Evolutionary conservation across 2,888 invertebrate genomes (phyloP).

Genomic region (Acronicta aceris): DNA sequence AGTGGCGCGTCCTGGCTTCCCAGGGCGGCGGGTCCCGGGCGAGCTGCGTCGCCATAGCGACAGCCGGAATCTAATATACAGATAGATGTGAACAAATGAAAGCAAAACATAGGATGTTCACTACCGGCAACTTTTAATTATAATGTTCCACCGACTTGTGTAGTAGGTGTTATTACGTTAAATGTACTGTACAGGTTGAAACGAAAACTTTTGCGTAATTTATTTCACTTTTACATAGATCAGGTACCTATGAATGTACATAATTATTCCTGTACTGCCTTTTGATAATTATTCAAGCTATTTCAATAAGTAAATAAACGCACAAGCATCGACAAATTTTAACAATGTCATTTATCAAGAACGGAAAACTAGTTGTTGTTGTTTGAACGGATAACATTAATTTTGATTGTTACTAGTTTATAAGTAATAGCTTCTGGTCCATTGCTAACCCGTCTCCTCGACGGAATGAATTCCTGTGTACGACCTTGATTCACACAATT

Average conservation of each 20-base stretch:
- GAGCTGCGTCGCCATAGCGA: slow-evolving; percentile 80
- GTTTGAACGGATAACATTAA: no score
- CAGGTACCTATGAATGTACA: background rate
- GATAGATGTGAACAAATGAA: slow-evolving; percentile 68
- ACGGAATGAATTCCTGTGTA: no score
- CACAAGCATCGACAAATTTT: no score
- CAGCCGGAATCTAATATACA: slow-evolving; percentile 75
- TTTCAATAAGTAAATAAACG: no score
- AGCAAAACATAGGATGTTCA: slow-evolving; percentile 62
- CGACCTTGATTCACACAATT: no score
- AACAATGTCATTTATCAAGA: no score
- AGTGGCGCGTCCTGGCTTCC: slow-evolving; percentile 69
- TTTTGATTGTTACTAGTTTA: no score
- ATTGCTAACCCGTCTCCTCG: no score
- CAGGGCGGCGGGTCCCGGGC: slow-evolving; percentile 73
- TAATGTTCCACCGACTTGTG: slow-evolving; percentile 37
- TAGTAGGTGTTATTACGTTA: slow-evolving; percentile 23
- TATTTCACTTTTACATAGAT: background rate
- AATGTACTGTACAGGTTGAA: slow-evolving; percentile 4
- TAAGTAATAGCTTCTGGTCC: no score
- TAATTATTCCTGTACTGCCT: no score
- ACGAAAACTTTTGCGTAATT: slow-evolving; percentile 15
- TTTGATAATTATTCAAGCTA: no score
- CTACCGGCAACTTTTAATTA: slow-evolving; percentile 53
- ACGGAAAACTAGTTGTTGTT: no score